phyloP scores from a whole-genome alignment of 2,888 invertebrate genomes.

The Miltochrista miniata region DNA sequence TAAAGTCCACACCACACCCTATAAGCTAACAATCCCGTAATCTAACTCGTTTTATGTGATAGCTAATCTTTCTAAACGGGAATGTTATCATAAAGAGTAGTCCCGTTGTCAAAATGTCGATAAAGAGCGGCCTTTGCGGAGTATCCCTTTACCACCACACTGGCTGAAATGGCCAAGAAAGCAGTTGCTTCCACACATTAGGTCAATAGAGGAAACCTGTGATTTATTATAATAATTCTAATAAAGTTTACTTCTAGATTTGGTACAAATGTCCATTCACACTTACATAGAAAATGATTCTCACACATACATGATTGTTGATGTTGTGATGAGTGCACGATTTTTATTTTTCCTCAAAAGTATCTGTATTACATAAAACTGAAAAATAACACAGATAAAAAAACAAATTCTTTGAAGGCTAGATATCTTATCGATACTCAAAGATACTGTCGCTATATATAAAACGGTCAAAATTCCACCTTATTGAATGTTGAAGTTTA shows the following conservation, averaged over 20 bases:
- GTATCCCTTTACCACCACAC: too few relatives aligned
- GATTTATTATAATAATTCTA: too few relatives aligned
- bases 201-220: too few relatives aligned
- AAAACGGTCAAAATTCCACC: slow-evolving; percentile 9
- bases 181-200: too few relatives aligned
- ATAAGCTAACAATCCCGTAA: background rate
- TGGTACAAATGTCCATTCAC: too few relatives aligned
- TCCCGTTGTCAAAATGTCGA: background rate
- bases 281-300: too few relatives aligned
- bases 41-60: background rate
- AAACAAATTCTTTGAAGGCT: background rate
- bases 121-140: too few relatives aligned
- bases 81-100: background rate
- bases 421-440: slow-evolving; percentile 23
- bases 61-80: background rate
- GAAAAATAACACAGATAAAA: slow-evolving; percentile 9
- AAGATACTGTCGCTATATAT: slow-evolving; percentile 25
- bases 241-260: too few relatives aligned
- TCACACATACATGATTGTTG: too few relatives aligned
- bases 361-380: background rate
- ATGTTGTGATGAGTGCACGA: too few relatives aligned
- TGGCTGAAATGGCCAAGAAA: too few relatives aligned
- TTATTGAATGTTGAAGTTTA: slow-evolving; percentile 17
- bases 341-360: background rate
- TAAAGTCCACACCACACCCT: background rate